Conservation (phyloP, 2,113 vertebrate genomes). For the Myotis yumanensis region DNA sequence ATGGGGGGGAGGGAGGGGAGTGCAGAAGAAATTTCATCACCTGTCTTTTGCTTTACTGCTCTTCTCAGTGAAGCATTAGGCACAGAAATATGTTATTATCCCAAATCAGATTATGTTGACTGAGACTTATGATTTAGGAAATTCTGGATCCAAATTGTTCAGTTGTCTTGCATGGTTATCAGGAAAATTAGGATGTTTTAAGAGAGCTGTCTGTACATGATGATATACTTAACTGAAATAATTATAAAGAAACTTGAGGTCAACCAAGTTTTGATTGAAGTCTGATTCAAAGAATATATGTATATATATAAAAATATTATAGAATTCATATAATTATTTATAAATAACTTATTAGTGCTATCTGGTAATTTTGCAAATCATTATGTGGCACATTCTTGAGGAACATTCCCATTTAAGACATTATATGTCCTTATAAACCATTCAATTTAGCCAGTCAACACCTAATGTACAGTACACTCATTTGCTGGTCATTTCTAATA, state of each 20-base stretch:
- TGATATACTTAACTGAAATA: not conserved
- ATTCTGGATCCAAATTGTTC: conserved; percentile 48
- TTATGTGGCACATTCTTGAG: not conserved
- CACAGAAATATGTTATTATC: conserved; percentile 26
- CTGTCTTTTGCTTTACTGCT: conserved; percentile 7
- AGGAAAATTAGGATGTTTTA: conserved; percentile 28
- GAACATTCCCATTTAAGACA: not conserved
- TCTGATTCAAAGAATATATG: not conserved
- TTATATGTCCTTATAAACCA: not conserved
- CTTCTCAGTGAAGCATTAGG: conserved; percentile 38
- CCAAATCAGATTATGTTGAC: conserved; percentile 37
- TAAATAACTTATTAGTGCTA: not conserved
- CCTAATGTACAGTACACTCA: not conserved
- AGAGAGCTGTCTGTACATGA: not conserved
- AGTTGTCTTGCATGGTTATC: not conserved
- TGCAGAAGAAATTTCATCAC: not conserved
- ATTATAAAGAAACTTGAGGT: conserved; percentile 11
- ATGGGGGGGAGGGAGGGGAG: not conserved
- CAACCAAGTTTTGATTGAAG: not conserved
- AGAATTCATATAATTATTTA: not conserved
- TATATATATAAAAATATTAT: not conserved
- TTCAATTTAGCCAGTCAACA: not conserved
- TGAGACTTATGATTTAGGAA: conserved; percentile 53
- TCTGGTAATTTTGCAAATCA: not conserved
- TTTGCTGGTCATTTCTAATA: not conserved